Conservation (phyloP, 1,140 invertebrate genomes). For the Aleiodes sp. region DNA sequence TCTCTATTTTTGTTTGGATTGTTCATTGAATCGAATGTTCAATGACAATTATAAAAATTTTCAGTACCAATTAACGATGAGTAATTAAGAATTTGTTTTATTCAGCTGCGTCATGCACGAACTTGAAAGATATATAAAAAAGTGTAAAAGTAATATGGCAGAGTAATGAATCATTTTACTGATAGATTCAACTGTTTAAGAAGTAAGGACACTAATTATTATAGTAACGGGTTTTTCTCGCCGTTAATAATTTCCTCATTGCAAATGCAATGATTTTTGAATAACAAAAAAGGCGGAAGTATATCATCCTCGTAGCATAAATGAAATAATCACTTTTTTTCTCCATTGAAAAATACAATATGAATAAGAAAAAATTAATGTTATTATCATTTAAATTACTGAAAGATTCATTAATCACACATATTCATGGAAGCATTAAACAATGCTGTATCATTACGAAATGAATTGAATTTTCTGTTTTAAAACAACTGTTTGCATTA, state of each 20-base stretch:
- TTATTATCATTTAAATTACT: background rate
- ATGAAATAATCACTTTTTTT: background rate
- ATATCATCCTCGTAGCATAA: too few species aligned
- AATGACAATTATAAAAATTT: too few species aligned
- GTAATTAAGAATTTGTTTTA: too few species aligned
- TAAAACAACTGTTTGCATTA: background rate
- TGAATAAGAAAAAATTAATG: background rate
- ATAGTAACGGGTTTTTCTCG: background rate
- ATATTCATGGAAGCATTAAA: background rate
- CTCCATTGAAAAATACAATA: background rate
- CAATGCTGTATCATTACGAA: background rate
- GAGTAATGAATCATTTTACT: background rate
- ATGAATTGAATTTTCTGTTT: background rate
- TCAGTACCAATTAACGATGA: too few species aligned
- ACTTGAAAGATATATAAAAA: too few species aligned
- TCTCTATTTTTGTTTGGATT: too few species aligned
- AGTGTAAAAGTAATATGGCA: background rate
- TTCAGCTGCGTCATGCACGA: too few species aligned
- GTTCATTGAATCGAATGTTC: too few species aligned
- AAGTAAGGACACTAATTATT: background rate
- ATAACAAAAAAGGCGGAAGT: background rate
- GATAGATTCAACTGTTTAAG: background rate
- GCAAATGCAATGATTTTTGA: background rate
- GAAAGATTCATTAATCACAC: background rate
- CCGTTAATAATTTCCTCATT: slow-evolving; percentile 2